Evolutionary conservation across 2,888 invertebrate genomes (phyloP).

Genomic region (Cataglyphis rosenhaueri): DNA sequence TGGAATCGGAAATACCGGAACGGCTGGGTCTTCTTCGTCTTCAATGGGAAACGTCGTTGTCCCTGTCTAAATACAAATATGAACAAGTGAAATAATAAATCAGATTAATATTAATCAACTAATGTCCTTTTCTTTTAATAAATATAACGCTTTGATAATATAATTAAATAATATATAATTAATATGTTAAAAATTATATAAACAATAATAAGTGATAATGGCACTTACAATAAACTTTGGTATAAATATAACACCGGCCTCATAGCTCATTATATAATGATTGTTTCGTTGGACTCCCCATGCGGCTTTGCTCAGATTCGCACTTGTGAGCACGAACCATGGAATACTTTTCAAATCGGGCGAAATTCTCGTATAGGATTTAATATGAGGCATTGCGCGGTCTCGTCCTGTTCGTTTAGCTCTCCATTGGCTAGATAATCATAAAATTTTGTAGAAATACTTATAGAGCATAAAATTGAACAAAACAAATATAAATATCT

Average conservation of each 20-base stretch:
- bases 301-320: conserved; percentile 98
- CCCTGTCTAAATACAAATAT: conserved; percentile 86
- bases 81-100: neutral
- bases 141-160: neutral
- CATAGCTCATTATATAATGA: conserved; percentile 92
- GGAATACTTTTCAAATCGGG: conserved; percentile 89
- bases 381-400: conserved; percentile 97
- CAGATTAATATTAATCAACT: neutral
- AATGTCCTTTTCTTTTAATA: neutral
- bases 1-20: conserved; percentile 89
- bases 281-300: conserved; percentile 92
- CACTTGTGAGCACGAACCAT: conserved; percentile 96
- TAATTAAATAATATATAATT: neutral
- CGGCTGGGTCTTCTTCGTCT: conserved; percentile 71
- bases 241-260: conserved; percentile 95
- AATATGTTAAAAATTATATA: neutral
- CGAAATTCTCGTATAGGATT: conserved; percentile 93
- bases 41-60: conserved; percentile 88
- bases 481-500: neutral
- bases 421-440: conserved; percentile 91
- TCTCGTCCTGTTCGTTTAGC: conserved; percentile 90
- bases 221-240: conserved; percentile 92
- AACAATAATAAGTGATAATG: neutral
- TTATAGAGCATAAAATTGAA: neutral
- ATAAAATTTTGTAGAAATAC: conserved; percentile 1